Evolutionary conservation across 2,797 vertebrate genomes (phyloP), one percentile per base, ranked within the genome.

Genomic region (Ataeniobius toweri): DNA sequence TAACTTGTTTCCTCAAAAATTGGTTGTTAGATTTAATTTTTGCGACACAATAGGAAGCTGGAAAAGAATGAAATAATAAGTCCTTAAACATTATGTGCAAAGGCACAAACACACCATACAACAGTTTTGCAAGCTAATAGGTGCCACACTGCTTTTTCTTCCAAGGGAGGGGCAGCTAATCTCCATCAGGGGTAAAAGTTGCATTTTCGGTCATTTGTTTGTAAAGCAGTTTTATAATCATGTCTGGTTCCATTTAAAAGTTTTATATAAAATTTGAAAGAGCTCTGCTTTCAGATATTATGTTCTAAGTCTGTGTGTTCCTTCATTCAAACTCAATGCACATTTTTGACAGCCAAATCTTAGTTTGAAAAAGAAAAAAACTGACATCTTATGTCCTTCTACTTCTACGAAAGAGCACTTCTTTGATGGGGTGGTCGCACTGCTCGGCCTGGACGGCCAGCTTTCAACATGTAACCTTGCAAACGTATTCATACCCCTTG

Each of bases 31-130:
- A 46, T 73, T 46, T 31, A 77, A 12, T 65, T 55, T 74, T 63
- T 61, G 74, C 1, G 39, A 84, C 80, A 80, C 50, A 74, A 36
- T 75, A 77, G 83, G 81, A 78, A 83, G 78, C 87, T 81, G 78
- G 71, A 86, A 77, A 84, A 79, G 70, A 85, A 83, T 80, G 74
- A 80, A 84, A 88, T 89, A 80, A 88, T 83, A 73, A 81, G 67
- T 53, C 41, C 71, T 82, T 77, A 79, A 87, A 80, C 77, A 72
- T 76, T 65, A 68, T 73, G 55, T 51, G 28, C 70, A 74, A 75
- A 75, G 51, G 53, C 50, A 41, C 56, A 88, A 70, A 53, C 61
- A 71, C 36, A 59, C 50, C 1, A 82, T 83, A 81, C 75, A 83
- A 74, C 55, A 55, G 80, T 82, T 84, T 77, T 83, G 56, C 80